Base-by-base conservation (phyloP, 2,888 invertebrate species). In the Sialis fuliginosa region DNA sequence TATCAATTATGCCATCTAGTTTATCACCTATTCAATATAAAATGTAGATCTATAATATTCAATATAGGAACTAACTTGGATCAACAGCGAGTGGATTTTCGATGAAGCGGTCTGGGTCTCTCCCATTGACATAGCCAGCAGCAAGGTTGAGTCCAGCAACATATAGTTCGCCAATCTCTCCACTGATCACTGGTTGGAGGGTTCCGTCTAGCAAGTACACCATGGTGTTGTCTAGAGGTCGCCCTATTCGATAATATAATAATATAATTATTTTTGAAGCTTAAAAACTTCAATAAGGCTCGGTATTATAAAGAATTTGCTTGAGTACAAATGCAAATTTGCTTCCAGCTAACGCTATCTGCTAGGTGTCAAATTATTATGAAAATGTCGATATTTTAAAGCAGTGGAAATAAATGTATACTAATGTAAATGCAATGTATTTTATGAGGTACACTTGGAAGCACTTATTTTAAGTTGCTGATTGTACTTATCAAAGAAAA, bases 71-170 rank as follows among this genome's bases (percentile, higher is more conserved):
- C 60, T 59, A 62, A 75, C 75, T 70, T 55, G 73, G 72, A 59
- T 79, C 76, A 32, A 70, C 66, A 1, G 81, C 79, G 48, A 85
- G 72, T 1, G 85, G 80, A 62, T 88, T 89, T 51, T 78, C 74
- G 33, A 80, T 63, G 60, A 88, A 89, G 54, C 79, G 77, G 45
- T 83, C 78, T 0, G 79, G 71, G 51, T 83, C 84, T 52, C 79
- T 71, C 1, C 76, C 81, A 32, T 79, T 80, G 1, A 88, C 81
- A 56, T 91, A 91, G 1, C 89, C 90, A 0, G 73, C 70, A 0
- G 89, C 85, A 41, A 91, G 66, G 63, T 88, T 90, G 41, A 70
- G 63, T 0, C 91, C 91, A 0, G 88, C 75, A 0, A 87, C 83
- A 66, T 81, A 85, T 39, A 92, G 68, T 62, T 90, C 88, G 0